Base-by-base conservation (phyloP, 2,888 invertebrate genomes). In the Odontocerum albicorne region DNA sequence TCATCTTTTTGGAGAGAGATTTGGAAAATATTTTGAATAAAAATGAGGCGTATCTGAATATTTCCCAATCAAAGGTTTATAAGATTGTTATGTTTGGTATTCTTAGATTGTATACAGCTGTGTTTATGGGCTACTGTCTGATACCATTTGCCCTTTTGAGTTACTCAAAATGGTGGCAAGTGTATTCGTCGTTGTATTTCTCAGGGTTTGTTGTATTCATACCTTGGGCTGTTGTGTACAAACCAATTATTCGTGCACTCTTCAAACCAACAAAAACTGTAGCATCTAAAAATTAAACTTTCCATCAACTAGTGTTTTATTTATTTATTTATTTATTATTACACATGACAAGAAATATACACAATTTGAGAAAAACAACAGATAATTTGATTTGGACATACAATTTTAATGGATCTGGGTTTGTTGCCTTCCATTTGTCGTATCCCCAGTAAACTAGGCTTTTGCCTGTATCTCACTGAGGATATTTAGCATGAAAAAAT, bases 101-200 rank as follows among this genome's bases (percentile, higher is more conserved):
- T 3, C 71, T 88, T 0, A 88, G 89, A 67, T 65, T 82, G 0
- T 92, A 92, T 66, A 87, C 91, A 0, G 81, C 88, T 36, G 76
- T 90, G 6, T 90, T 88, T 64, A 90, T 93, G 87, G 92, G 92
- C 6, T 93, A 89, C 81, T 87, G 88, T 64, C 71, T 92, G 36
- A 74, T 84, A 7, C 87, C 91, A 0, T 92, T 93, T 65, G 83
- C 83, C 35, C 75, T 88, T 2, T 80, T 92, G 58, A 84, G 84
- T 3, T 87, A 80, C 63, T 71, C 81, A 1, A 85, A 83, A 62
- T 92, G 90, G 81, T 82, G 81, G 71, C 68, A 67, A 1, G 82
- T 88, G 0, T 88, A 84, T 63, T 63, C 68, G 0, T 80, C 83
- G 32, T 72, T 88, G 2, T 84, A 85, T 66, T 90, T 85, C 65